Evolutionary conservation across 1,140 invertebrate genomes (phyloP).

Genomic region (Drosophila subpulchrella): DNA sequence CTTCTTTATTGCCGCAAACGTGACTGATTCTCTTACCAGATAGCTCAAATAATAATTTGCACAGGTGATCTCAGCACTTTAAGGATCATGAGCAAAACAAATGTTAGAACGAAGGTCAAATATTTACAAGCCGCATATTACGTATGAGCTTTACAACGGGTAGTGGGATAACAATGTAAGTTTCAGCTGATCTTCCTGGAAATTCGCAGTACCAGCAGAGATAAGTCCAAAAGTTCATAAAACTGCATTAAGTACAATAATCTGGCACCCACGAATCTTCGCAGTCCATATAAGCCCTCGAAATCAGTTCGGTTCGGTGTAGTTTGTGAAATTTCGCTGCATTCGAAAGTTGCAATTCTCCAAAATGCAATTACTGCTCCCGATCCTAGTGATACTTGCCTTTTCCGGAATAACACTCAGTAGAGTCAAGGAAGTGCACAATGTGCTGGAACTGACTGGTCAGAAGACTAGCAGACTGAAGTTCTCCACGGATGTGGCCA

Average conservation of each 20-base stretch:
- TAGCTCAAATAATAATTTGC: conserved; percentile 1
- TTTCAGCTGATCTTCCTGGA: background rate
- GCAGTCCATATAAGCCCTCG: conserved; percentile 29
- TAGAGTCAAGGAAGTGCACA: conserved; percentile 24
- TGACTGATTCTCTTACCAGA: conserved; percentile 20
- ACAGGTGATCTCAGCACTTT: conserved; percentile 38
- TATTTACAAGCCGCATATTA: background rate
- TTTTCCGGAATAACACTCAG: conserved; percentile 3
- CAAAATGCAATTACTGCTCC: conserved; percentile 8
- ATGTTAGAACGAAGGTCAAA: background rate
- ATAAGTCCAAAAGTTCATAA: conserved; percentile 19
- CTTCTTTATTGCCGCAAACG: conserved; percentile 25
- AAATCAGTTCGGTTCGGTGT: background rate
- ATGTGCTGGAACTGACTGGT: conserved; percentile 26
- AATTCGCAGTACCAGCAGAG: conserved; percentile 14
- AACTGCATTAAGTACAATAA: conserved; percentile 27
- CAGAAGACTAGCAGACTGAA: background rate
- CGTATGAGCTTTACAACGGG: background rate
- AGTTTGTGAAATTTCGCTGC: conserved; percentile 12
- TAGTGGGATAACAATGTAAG: conserved; percentile 5
- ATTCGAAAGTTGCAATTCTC: conserved; percentile 22
- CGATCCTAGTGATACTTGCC: conserved; percentile 17
- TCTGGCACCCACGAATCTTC: background rate
- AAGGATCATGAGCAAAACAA: conserved; percentile 1
- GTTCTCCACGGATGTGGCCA: conserved; percentile 48